Percentiles rank a stretch among this genome's conserved stretches.
phyloP scores from a whole-genome alignment of 2,888 invertebrate species.

The Tinea trinotella region DNA sequence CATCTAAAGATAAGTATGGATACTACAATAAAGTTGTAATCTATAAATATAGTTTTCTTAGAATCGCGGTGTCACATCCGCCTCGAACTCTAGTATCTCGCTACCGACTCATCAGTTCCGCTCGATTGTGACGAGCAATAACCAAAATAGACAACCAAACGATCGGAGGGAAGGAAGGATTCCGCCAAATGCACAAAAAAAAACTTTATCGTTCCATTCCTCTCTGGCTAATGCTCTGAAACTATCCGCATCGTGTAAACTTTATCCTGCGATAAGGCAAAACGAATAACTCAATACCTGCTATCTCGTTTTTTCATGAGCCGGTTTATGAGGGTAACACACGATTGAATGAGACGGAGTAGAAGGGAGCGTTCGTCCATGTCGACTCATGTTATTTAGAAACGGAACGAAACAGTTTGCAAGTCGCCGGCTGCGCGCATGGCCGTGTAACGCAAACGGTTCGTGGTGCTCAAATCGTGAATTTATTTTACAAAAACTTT shows the following conservation, averaged over 20 bases:
- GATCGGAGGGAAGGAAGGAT: constrained; percentile 37
- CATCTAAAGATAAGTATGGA: too few species aligned
- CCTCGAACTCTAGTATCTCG: constrained; percentile 29
- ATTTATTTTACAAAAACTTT: constrained; percentile 47
- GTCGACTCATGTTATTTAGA: constrained; percentile 58
- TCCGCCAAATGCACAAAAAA: constrained; percentile 61
- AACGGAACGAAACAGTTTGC: constrained; percentile 61
- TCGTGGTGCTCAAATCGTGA: constrained; percentile 56
- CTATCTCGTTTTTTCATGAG: constrained; percentile 43
- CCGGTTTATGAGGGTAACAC: constrained; percentile 17
- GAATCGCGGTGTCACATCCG: constrained; percentile 31
- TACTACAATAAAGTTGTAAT: background rate
- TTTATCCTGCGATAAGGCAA: constrained; percentile 66
- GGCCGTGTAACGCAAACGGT: constrained; percentile 52
- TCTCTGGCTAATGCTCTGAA: constrained; percentile 55
- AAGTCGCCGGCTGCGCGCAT: constrained; percentile 66
- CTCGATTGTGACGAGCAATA: constrained; percentile 35
- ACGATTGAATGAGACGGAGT: constrained; percentile 52
- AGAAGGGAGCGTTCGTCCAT: constrained; percentile 56
- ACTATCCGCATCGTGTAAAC: constrained; percentile 55
- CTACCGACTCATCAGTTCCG: constrained; percentile 33
- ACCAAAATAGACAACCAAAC: constrained; percentile 53
- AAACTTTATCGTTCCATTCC: constrained; percentile 54
- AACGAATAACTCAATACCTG: constrained; percentile 37
- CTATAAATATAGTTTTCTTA: background rate